A percentile compares a stretch with the other conserved stretches of the same genome.
phyloP scores from a whole-genome alignment of 92 coral and sea anemone species.

The Epizoanthus fatuus region DNA sequence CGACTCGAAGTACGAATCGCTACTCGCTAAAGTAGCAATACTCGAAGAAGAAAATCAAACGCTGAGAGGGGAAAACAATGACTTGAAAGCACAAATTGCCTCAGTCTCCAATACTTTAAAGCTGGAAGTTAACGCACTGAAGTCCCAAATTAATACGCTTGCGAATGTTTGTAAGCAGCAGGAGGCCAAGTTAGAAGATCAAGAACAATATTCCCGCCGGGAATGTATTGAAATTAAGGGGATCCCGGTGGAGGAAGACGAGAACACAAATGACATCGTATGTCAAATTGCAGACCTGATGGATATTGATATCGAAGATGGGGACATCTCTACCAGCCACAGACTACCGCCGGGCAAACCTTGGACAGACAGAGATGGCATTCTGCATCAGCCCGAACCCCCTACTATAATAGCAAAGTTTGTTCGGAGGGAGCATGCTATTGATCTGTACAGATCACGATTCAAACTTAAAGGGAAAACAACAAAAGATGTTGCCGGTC shows the following conservation, averaged over 20 bases:
- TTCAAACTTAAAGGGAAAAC: constrained; percentile 36
- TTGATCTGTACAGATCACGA: constrained; percentile 10
- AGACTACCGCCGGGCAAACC: too few species aligned
- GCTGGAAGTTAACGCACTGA: background rate
- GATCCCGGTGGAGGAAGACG: too few species aligned
- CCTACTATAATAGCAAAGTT: background rate
- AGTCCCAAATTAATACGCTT: constrained; percentile 7
- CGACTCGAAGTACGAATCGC: background rate
- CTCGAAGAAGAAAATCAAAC: background rate
- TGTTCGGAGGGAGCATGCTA: background rate
- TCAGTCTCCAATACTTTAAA: background rate
- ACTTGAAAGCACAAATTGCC: background rate
- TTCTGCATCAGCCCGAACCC: background rate
- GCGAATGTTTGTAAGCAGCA: background rate
- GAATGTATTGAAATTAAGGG: too few species aligned
- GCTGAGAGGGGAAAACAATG: background rate
- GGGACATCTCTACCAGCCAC: too few species aligned
- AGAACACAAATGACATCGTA: too few species aligned
- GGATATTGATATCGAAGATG: too few species aligned
- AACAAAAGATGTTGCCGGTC: constrained; percentile 3
- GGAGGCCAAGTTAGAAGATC: background rate
- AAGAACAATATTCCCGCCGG: constrained; percentile 9
- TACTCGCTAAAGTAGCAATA: background rate
- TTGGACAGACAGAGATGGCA: constrained; percentile 9
- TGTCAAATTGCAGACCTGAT: too few species aligned